Base-by-base conservation (phyloP, 2,113 vertebrate species). In the Haplochromis burtoni region DNA sequence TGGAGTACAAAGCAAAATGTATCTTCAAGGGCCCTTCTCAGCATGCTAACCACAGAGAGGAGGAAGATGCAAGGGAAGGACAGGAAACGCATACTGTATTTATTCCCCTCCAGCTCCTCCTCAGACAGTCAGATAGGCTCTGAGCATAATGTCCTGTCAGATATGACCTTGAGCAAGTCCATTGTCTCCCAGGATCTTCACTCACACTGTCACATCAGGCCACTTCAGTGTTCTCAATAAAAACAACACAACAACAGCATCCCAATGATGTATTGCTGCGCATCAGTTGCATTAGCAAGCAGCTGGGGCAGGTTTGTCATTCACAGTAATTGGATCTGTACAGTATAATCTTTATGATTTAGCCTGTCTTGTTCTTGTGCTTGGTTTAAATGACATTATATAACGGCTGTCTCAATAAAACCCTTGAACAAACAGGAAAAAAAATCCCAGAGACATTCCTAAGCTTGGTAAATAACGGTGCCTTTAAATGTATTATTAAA, bases 131-230 rank as follows among this genome's bases (percentile, higher is more conserved):
- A 86, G 82, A 88, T 86, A 55, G 87, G 85, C 89, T 88, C 49
- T 84, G 87, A 80, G 76, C 86, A 85, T 88, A 89, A 87, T 84
- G 87, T 90, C 87, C 89, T 55, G 89, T 94, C 92, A 88, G 86
- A 92, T 86, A 61, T 94, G 93, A 94, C 95, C 95, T 96, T 95
- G 94, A 93, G 90, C 57, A 6, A 88, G 86, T 85, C 86, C 90
- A 83, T 91, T 89, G 88, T 95, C 93, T 93, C 90, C n/a, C 80
- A 82, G 87, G 91, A 92, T 90, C 85, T 57, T 90, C 86, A 57
- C 87, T 94, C 90, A 84, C 79, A 45, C 87, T 89, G 92, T 94
- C 94, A 91, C 91, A 87, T 93, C 89, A 88, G 87, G 88, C 87
- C 87, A 89, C 88, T 93, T 90, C 84, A 82, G 88, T 33, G 26